Conservation (phyloP, 1,140 invertebrate species). For the Drosophila subpulchrella region DNA sequence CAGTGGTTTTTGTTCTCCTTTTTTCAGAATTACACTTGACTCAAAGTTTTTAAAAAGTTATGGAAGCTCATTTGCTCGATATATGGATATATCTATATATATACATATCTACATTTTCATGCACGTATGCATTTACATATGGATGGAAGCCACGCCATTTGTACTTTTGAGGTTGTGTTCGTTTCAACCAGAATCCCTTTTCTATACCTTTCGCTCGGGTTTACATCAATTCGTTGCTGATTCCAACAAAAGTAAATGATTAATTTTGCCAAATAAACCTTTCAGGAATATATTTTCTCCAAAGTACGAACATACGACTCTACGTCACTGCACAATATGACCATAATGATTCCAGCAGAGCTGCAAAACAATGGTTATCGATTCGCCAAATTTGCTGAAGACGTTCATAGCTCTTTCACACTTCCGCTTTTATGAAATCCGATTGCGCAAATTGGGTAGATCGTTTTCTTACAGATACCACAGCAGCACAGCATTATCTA, state of each 20-base stretch:
- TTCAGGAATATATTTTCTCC: conserved; percentile 23
- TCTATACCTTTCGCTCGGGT: conserved; percentile 16
- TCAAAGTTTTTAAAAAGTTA: neutral
- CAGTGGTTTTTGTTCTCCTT: too few species aligned
- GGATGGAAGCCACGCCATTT: conserved; percentile 66
- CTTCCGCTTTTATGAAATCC: neutral
- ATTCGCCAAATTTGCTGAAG: neutral
- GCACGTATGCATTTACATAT: conserved; percentile 38
- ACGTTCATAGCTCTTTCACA: neutral
- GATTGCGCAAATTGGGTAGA: neutral
- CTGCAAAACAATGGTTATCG: neutral
- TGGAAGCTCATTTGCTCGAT: conserved; percentile 2
- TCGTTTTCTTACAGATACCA: too few species aligned
- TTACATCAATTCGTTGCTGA: conserved; percentile 7
- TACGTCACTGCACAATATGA: conserved; percentile 31
- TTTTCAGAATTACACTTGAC: too few species aligned
- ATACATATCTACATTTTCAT: conserved; percentile 9
- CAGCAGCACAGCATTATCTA: too few species aligned
- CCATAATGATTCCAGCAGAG: conserved; percentile 1
- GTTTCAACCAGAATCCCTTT: neutral
- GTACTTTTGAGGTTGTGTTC: conserved; percentile 66
- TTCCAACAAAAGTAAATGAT: conserved; percentile 20
- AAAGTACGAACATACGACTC: conserved; percentile 21
- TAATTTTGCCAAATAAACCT: conserved; percentile 23
- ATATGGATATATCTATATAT: neutral